Percentiles rank a stretch among this genome's conserved stretches.
phyloP scores from a whole-genome alignment of 2,888 invertebrate genomes.

The Ferrisia virgata region DNA sequence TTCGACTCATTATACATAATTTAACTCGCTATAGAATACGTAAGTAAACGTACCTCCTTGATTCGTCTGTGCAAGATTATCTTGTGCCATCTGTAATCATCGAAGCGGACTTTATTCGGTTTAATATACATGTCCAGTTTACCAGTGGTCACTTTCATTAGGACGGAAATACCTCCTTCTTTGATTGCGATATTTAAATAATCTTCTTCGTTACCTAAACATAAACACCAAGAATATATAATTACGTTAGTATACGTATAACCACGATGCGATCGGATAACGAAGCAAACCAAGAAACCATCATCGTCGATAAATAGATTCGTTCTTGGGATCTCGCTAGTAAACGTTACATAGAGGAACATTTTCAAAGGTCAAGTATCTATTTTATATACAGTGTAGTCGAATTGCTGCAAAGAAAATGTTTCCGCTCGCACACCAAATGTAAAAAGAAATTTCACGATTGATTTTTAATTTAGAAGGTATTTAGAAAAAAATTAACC shows the following conservation, averaged over 20 bases:
- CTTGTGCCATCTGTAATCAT: constrained; percentile 96
- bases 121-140: constrained; percentile 86
- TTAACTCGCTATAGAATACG: not conserved
- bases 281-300: no score
- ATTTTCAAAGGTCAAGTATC: not conserved
- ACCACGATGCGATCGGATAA: not conserved
- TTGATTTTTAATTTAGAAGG: no score
- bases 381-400: not conserved
- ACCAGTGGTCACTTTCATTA: constrained; percentile 86
- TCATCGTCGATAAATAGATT: not conserved
- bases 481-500: no score
- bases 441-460: no score
- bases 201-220: constrained; percentile 79
- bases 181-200: constrained; percentile 84
- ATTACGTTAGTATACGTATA: constrained; percentile 31
- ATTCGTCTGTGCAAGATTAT: constrained; percentile 84
- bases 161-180: constrained; percentile 82
- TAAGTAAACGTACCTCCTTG: constrained; percentile 70
- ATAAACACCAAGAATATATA: constrained; percentile 50
- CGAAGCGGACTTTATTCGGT: constrained; percentile 83
- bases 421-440: no score
- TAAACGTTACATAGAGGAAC: not conserved
- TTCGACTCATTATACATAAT: not conserved
- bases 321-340: not conserved
- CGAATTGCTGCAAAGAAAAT: no score